Evolutionary conservation across 2,113 vertebrate genomes (phyloP), one percentile per base, ranked within the genome.

Genomic region (Hucho hucho): DNA sequence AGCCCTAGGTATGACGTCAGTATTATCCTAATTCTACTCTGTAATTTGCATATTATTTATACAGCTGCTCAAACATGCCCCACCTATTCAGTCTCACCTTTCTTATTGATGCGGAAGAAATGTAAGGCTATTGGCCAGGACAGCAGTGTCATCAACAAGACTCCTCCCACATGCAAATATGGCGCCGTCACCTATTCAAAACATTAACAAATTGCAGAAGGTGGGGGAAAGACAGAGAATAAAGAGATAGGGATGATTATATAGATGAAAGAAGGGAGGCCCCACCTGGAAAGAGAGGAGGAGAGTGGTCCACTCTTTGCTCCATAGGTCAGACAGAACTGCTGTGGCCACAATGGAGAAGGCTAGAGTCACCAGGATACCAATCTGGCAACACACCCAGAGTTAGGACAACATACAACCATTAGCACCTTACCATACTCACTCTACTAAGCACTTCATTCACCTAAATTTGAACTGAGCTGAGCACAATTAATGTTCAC

Each of bases 241-340:
- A 76, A 66, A 65, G 25, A 65, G 7, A 65, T 3, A 65, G 25
- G 4, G 12, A 37, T 7, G n/a, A n/a, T 53, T 59, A n/a, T 18
- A 13, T 5, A 12, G 16, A 47, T 22, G 43, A 43, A 14, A 25
- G 29, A 64, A 28, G 64, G 56, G 3, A 24, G 63, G 25, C 73
- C 85, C 81, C 83, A 95, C 96, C 95, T 96, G 96, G 74, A 97
- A 92, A 0, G 96, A 97, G 9, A 96, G 89, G 0, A 85, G 88
- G 2, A 95, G 82, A 0, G 94, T 95, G 25, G 53, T 92, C 94
- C 92, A 95, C 13, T 95, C 92, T 71, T 92, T 85, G 9, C 76
- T 74, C 95, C 95, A 96, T 26, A 95, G 81, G 22, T 93, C 67
- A 0, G 91, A 92, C 25, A 96, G 53, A 20, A 93, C 79, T 0